A percentile compares a stretch with the other conserved stretches of the same genome.
Conservation (phyloP, 2,113 vertebrate genomes). For the Coptodon rendalli region DNA sequence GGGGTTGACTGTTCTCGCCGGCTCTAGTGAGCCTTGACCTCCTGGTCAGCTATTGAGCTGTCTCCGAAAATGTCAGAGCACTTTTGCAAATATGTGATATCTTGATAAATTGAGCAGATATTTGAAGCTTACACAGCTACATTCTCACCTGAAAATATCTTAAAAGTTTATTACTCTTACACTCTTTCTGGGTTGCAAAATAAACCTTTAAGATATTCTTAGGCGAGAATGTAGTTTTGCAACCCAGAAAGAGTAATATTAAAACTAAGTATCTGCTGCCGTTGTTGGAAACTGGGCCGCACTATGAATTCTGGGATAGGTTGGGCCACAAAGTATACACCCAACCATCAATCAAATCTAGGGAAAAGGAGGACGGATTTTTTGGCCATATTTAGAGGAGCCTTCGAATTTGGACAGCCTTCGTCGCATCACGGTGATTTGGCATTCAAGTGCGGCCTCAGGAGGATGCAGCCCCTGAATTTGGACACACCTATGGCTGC, state of each 20-base stretch:
- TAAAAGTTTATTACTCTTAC: neutral
- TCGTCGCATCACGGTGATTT: neutral
- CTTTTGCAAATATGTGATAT: neutral
- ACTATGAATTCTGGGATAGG: neutral
- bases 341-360: neutral
- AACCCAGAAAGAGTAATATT: neutral
- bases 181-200: neutral
- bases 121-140: neutral
- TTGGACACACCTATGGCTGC: neutral
- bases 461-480: neutral
- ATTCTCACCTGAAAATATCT: neutral
- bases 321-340: neutral
- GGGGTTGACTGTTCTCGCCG: neutral
- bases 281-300: neutral
- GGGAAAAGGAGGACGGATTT: neutral
- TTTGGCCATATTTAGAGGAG: neutral
- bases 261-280: neutral
- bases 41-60: neutral
- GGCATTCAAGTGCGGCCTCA: neutral
- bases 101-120: neutral
- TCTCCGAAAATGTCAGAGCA: neutral
- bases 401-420: neutral
- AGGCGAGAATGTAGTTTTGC: neutral
- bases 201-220: neutral
- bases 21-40: neutral